A percentile compares a stretch with the other conserved stretches of the same genome.
Evolutionary conservation across 1,140 invertebrate genomes (phyloP).

Genomic region (Rhynchophorus ferrugineus): DNA sequence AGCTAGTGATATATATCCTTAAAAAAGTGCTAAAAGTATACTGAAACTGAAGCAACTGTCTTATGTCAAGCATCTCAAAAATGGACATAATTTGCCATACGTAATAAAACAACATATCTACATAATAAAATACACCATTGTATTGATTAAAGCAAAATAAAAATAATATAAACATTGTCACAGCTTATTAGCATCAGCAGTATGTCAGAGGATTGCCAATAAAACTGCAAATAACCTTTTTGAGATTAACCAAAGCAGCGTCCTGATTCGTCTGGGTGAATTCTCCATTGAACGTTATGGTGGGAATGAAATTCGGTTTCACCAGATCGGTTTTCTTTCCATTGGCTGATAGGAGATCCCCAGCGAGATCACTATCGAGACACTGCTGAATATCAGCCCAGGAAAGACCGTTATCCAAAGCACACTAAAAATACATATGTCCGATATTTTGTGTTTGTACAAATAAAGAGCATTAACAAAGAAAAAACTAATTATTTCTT

Average conservation of each 20-base stretch:
- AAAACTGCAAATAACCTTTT: conserved; percentile 18
- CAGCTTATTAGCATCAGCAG: conserved; percentile 7
- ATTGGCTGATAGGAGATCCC: conserved; percentile 45
- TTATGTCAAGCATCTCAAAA: too few relatives aligned
- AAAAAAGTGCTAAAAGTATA: too few relatives aligned
- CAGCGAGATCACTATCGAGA: conserved; percentile 35
- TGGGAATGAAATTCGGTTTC: conserved; percentile 51
- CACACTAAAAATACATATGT: conserved; percentile 50
- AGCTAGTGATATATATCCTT: too few relatives aligned
- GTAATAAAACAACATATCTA: too few relatives aligned
- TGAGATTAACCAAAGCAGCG: conserved; percentile 18
- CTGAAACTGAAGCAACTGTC: too few relatives aligned
- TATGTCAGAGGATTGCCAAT: background rate
- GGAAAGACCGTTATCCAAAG: conserved; percentile 34
- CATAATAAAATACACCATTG: too few relatives aligned
- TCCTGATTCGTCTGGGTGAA: conserved; percentile 21
- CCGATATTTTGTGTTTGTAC: too few relatives aligned
- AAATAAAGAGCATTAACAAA: background rate
- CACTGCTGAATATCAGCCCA: conserved; percentile 40
- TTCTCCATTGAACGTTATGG: conserved; percentile 49
- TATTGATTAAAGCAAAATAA: too few relatives aligned
- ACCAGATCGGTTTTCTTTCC: conserved; percentile 50
- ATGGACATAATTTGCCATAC: too few relatives aligned
- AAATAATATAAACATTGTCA: too few relatives aligned
- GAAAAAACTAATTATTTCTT: background rate